Base-by-base conservation (phyloP, 2,113 vertebrate species). In the Xiphophorus hellerii region DNA sequence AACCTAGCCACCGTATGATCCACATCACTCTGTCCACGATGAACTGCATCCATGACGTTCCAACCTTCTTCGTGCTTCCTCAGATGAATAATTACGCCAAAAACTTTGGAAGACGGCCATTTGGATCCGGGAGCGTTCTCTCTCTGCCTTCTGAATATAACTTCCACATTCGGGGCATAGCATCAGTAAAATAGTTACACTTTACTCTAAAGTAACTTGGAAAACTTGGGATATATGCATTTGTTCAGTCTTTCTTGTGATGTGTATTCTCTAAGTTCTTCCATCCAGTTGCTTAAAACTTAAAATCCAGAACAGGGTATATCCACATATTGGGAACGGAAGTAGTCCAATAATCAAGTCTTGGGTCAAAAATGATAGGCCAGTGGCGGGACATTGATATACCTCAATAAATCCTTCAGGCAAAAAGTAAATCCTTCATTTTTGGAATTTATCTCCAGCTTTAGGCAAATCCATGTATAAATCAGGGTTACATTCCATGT, bases 21-120 rank as follows among this genome's bases (percentile, higher is more conserved):
- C 69, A 80, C 58, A 70, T 82, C 83, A 77, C 62, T 93, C 93
- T 78, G 94, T 95, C 93, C 94, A 93, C 71, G 42, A 76, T 44
- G 39, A 62, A 62, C 71, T 11, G 1, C 74, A 73, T 93, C 92
- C 92, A 87, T 71, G 69, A 73, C 72, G 54, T 73, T 87, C 88
- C 73, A 87, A 87, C 82, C 25, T 69, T 88, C 89, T 91, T 91
- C 87, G 25, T 33, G 29, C 5, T 67, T 93, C 92, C 92, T 93
- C 91, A 78, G 82, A 87, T 74, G 73, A 75, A 69, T 51, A 78
- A 72, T 86, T 91, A 80, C 84, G 89, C 90, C 92, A 87, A 68
- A 86, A 80, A 73, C 29, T 58, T 81, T 62, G 62, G 30, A 76
- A 51, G 54, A 28, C 48, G 28, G 71, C 58, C 67, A 64, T 71